A percentile compares a stretch with the other conserved stretches of the same genome.
These are phyloP conservation scores for Panagrolaimus sp. DNA, from an alignment of 1,140 invertebrate species.

Conservation along the genomic window DNA sequence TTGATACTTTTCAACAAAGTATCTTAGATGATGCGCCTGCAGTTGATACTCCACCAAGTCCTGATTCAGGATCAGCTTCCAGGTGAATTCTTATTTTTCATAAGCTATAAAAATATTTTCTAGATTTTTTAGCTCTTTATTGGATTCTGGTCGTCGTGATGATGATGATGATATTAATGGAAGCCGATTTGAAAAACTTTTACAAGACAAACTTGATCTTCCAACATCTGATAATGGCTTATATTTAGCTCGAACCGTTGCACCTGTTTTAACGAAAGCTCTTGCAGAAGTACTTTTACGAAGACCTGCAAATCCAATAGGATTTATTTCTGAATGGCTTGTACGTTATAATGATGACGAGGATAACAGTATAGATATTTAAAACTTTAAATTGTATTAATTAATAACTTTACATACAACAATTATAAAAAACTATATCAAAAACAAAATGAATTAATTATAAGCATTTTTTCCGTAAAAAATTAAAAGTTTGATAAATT, in stretches of 20 bases:
- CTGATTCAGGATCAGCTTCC: conserved; percentile 30
- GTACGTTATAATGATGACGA: conserved; percentile 45
- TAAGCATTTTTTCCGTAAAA: background rate
- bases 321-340: conserved; percentile 56
- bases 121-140: conserved; percentile 35
- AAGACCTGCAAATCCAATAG: conserved; percentile 53
- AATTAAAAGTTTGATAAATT: too few relatives aligned
- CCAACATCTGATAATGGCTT: conserved; percentile 57
- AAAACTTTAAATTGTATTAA: too few relatives aligned
- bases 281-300: conserved; percentile 50
- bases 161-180: conserved; percentile 50
- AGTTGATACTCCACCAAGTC: conserved; percentile 37
- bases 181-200: conserved; percentile 45
- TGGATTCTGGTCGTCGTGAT: conserved; percentile 46
- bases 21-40: conserved; percentile 39
- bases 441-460: too few relatives aligned
- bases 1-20: conserved; percentile 42
- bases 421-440: too few relatives aligned
- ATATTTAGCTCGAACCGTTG: conserved; percentile 56
- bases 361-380: too few relatives aligned
- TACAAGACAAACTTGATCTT: conserved; percentile 50
- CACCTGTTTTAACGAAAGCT: conserved; percentile 56
- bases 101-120: background rate
- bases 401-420: too few relatives aligned
- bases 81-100: conserved; percentile 22